Conservation (phyloP, 2,888 invertebrate species). For the Amphipoea oculea region DNA sequence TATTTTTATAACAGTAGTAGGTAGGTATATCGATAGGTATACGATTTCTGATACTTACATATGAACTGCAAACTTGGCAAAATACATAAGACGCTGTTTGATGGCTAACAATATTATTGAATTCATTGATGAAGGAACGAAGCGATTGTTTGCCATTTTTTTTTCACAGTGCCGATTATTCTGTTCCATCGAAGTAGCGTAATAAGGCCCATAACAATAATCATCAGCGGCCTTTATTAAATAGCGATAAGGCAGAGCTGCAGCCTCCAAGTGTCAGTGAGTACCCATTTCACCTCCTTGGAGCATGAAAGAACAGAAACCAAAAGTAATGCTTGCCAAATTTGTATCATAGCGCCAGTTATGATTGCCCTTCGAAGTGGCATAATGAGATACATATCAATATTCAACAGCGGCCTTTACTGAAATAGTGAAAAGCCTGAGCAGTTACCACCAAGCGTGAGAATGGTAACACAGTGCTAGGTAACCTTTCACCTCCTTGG, state of each 20-base stretch:
- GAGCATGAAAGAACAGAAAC: conserved; percentile 10
- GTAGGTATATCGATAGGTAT: background rate
- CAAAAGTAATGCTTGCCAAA: background rate
- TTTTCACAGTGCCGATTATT: background rate
- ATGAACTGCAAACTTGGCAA: conserved; percentile 4
- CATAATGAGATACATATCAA: background rate
- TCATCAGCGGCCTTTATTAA: conserved; percentile 21
- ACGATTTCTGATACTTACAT: background rate
- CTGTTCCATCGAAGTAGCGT: background rate
- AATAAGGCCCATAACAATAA: background rate
- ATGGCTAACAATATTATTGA: background rate
- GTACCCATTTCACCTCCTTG: conserved; percentile 81
- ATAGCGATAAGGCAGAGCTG: conserved; percentile 21
- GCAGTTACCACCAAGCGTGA: conserved; percentile 69
- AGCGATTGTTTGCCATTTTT: background rate
- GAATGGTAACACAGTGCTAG: conserved; percentile 76
- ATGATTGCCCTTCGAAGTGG: background rate
- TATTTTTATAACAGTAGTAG: background rate
- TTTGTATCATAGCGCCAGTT: background rate
- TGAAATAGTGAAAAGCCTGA: conserved; percentile 27
- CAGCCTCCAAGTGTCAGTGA: conserved; percentile 72
- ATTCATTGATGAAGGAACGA: background rate
- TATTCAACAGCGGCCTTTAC: conserved; percentile 14
- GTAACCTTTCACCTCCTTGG: conserved; percentile 83
- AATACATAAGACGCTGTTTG: background rate